Base-by-base conservation (phyloP, 2,113 vertebrate genomes). In the Oreochromis tanganicae region DNA sequence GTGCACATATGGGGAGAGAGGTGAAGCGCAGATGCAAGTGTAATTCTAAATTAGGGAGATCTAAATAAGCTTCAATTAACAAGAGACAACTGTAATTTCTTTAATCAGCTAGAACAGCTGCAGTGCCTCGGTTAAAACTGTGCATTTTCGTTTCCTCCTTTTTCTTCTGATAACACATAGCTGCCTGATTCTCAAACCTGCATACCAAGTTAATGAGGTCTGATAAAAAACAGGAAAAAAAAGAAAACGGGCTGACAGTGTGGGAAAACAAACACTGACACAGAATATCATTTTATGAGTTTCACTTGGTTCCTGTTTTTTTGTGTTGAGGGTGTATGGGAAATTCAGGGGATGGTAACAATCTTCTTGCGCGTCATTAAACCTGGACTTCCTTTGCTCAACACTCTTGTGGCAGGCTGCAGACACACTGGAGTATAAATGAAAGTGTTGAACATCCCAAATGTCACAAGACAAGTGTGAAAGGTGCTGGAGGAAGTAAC, bases 41-140 rank as follows among this genome's bases (percentile, higher is more conserved):
- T 82, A 87, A 43, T 86, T 55, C 17, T 73, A 73, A 56, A 84
- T 90, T 85, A n/a, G 63, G 24, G 82, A 61, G 78, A 75, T 91
- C 85, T 75, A 86, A 87, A 87, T 68, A 88, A 81, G 78, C 82
- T 19, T 84, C 75, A 92, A 89, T 93, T 93, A 92, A 92, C 73
- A 73, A 56, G 81, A 94, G 86, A 93, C 84, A 84, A 85, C 73
- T 61, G 24, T 90, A 90, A 89, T 91, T 88, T 80, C 83, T 93
- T 93, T 90, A 92, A 95, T 94, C 92, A 88, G 87, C 89, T 41
- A 52, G 27, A 90, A 83, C 83, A 94, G 89, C 90, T 89, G 91
- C 85, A 85, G 87, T n/a, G 71, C 48, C 83, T 10, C 80, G 7
- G 63, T 81, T 82, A 56, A 87, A 91, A 88, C n/a, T 43, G 36